Evolutionary conservation across 1,140 invertebrate genomes (phyloP).

Genomic region (Cardiocondyla obscurior): DNA sequence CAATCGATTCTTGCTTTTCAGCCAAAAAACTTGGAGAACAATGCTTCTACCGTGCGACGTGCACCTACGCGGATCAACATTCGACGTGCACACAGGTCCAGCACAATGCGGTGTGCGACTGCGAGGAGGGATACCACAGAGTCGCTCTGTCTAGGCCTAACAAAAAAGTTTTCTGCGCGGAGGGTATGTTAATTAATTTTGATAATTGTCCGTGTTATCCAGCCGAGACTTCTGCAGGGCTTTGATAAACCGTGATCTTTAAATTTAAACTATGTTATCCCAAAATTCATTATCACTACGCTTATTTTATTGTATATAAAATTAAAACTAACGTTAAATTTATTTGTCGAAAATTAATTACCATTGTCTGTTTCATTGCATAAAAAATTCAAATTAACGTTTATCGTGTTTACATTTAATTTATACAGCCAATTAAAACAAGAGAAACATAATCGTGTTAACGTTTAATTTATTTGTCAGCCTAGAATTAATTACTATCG

Average conservation of each 20-base stretch:
- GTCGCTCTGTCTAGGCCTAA: constrained; percentile 89
- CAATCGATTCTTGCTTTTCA: constrained; percentile 79
- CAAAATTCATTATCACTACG: not conserved
- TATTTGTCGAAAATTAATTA: not conserved
- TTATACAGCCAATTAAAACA: not conserved
- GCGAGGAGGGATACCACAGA: constrained; percentile 90
- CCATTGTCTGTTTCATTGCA: not conserved
- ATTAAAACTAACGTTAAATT: not conserved
- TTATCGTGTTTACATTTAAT: not conserved
- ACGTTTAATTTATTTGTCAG: too few species aligned
- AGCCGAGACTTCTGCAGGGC: not conserved
- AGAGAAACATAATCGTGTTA: too few species aligned
- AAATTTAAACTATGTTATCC: too few species aligned
- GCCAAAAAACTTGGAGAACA: constrained; percentile 92
- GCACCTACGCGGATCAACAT: constrained; percentile 90
- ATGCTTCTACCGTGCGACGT: constrained; percentile 92
- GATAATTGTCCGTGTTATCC: not conserved
- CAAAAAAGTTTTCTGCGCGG: constrained; percentile 91
- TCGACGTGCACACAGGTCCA: constrained; percentile 91
- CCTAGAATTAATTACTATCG: too few species aligned
- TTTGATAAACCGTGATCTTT: not conserved
- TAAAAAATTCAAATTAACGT: not conserved
- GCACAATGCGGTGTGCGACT: constrained; percentile 93
- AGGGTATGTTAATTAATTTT: constrained; percentile 85
- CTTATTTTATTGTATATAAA: not conserved